Conservation (phyloP, 2,888 invertebrate genomes). For the Geophilus truncorum region DNA sequence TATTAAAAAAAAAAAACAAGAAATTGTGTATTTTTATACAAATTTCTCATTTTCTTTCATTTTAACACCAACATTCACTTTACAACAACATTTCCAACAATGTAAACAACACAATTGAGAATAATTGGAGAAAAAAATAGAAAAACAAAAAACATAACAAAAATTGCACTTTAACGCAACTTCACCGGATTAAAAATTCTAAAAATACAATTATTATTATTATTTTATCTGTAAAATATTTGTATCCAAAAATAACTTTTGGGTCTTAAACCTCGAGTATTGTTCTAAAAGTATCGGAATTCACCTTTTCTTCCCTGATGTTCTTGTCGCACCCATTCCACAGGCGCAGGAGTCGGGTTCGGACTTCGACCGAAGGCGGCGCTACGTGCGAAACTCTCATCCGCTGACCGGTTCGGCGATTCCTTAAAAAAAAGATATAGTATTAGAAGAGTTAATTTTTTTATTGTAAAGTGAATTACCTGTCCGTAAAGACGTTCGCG, state of each 20-base stretch:
- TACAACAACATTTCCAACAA: not conserved
- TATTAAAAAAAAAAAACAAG: no score
- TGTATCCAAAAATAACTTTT: not conserved
- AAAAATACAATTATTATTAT: not conserved
- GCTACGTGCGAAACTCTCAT: constrained; percentile 34
- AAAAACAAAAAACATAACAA: not conserved
- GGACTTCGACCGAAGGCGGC: constrained; percentile 19
- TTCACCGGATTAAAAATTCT: not conserved
- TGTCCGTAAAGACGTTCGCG: constrained; percentile 30
- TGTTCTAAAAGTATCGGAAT: constrained; percentile 76
- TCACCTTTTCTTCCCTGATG: constrained; percentile 90
- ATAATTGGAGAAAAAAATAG: not conserved
- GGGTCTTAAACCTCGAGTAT: no score
- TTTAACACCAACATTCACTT: no score
- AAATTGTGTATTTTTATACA: no score
- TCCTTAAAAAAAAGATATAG: not conserved
- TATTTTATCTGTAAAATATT: not conserved
- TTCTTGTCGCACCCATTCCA: constrained; percentile 81
- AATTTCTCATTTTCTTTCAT: no score
- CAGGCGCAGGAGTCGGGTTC: constrained; percentile 46
- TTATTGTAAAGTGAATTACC: no score
- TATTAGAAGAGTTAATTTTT: no score
- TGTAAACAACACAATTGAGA: not conserved
- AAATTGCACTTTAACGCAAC: not conserved
- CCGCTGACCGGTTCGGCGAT: not conserved